Evolutionary conservation across 2,113 vertebrate species (phyloP).

Genomic region (Datnioides undecimradiatus): DNA sequence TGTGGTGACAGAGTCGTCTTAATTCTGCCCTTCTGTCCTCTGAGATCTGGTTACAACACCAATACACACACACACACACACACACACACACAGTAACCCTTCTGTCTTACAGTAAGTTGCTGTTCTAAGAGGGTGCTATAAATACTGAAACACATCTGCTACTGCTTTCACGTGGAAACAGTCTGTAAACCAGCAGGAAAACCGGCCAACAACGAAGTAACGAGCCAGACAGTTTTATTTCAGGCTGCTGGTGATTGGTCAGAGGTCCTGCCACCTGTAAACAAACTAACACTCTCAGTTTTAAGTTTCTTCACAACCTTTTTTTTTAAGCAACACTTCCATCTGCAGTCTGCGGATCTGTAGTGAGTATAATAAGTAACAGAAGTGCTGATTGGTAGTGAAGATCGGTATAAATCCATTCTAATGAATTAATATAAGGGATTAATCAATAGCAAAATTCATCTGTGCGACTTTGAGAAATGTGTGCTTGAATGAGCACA

Average conservation of each 20-base stretch:
- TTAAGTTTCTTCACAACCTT: neutral
- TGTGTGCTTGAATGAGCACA: no score
- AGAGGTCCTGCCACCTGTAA: constrained; percentile 23
- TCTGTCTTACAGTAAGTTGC: constrained; percentile 66
- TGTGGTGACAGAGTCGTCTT: constrained; percentile 68
- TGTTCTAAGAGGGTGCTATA: constrained; percentile 73
- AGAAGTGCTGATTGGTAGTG: neutral
- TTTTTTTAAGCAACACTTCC: neutral
- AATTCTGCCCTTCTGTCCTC: constrained; percentile 61
- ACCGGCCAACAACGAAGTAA: constrained; percentile 25
- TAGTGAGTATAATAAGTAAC: neutral
- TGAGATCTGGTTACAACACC: constrained; percentile 65
- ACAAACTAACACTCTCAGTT: constrained; percentile 13
- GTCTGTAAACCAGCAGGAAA: constrained; percentile 25
- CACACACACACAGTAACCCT: constrained; percentile 35
- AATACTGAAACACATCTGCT: constrained; percentile 69
- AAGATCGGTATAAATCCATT: no score
- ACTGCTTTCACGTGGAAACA: constrained; percentile 38
- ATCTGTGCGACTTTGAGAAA: no score
- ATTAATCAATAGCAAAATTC: no score
- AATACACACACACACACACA: constrained; percentile 27
- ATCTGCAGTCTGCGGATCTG: constrained; percentile 10
- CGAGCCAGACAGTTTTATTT: constrained; percentile 36
- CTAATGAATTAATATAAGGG: no score
- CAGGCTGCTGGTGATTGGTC: constrained; percentile 20